Base-by-base conservation (phyloP, 2,888 invertebrate species). In the Orthonevra nobilis region DNA sequence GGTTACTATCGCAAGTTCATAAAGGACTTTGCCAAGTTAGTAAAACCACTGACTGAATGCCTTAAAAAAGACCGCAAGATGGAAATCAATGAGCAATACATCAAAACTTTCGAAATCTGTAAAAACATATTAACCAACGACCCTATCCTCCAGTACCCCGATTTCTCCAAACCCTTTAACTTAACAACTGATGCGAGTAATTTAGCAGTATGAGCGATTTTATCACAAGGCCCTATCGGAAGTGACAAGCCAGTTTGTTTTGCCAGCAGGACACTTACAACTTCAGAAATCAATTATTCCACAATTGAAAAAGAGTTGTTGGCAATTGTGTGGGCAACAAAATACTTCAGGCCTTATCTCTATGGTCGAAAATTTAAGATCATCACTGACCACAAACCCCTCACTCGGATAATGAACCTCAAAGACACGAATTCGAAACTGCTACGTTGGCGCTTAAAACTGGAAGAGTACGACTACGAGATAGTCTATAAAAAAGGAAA, bases 361-460 rank as follows among this genome's bases (percentile, higher is more conserved):
- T 86, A 84, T 15, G 86, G 86, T 0, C 81, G 82, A 17, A 83
- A 84, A 64, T 88, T 89, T 26, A 84, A 66, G 0, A 86, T 89
- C 0, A 82, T 85, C 1, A 88, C 87, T 0, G 88, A 89, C 40
- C 88, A 89, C 60, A 81, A 84, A 61, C 87, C 87, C 0, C 52
- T 88, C 0, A 19, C 46, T 0, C 64, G 77, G 70, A 5, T 70
- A 7, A 63, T 50, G 5, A 83, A 82, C 26, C 10, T 42, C 6
- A 15, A 36, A 15, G 36, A 36, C 5, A 1, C 5, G 2, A 81
- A 74, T 10, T 36, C 52, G 2, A 72, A 81, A 34, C 1, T 26
- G 1, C 3, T 73, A 1, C 58, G 77, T 15, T 82, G 73, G 70
- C 58, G 61, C 50, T 10, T 58, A 0, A 56, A 74, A 40, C 34